phyloP scores from a whole-genome alignment of 2,888 invertebrate genomes.

The Rhimphoctona megacephalus region DNA sequence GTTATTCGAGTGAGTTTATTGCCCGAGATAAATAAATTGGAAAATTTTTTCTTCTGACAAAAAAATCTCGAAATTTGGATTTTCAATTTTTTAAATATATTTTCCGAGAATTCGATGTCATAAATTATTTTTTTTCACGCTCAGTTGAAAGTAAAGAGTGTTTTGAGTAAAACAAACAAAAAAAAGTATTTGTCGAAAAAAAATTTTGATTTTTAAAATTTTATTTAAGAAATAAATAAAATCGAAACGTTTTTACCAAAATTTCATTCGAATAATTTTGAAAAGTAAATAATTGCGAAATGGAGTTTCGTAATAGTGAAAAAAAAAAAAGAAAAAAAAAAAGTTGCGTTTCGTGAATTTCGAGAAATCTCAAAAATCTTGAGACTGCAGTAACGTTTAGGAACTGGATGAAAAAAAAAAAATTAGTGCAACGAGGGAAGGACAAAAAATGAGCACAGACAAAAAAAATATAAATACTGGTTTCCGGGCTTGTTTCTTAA shows the following conservation, averaged over 20 bases:
- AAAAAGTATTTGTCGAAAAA: not conserved
- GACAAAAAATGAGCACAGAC: not conserved
- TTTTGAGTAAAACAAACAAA: no score
- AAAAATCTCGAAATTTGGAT: no score
- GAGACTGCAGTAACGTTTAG: not conserved
- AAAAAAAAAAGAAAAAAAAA: not conserved
- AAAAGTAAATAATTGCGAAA: not conserved
- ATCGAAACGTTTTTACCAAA: not conserved
- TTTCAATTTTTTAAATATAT: no score
- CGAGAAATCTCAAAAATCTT: not conserved
- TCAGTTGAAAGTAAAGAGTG: not conserved
- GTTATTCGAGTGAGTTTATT: not conserved
- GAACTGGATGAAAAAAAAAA: not conserved
- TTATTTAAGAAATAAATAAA: not conserved
- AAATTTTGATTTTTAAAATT: no score
- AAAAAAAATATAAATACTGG: not conserved
- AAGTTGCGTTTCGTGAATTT: not conserved
- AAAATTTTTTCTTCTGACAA: no score
- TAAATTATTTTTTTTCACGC: no score
- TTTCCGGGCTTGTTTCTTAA: not conserved
- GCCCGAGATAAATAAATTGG: no score
- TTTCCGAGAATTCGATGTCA: no score
- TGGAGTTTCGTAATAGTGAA: not conserved
- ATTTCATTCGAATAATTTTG: not conserved
- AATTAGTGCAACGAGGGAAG: not conserved